phyloP scores from a whole-genome alignment of 2,113 vertebrate species.

The Oncorhynchus gorbuscha region DNA sequence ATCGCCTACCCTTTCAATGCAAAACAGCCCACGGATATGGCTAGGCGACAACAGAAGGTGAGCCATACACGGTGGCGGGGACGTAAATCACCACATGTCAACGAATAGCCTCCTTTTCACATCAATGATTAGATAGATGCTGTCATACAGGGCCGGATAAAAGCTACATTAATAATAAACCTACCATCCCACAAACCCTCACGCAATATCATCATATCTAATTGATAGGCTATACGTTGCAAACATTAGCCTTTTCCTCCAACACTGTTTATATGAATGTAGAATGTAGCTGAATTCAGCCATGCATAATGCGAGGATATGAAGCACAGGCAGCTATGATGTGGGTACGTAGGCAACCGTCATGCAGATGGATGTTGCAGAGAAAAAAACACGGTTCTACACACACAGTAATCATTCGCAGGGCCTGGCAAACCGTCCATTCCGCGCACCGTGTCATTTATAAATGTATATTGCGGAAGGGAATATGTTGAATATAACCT shows the following conservation, averaged over 20 bases:
- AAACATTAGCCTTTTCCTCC: too few species aligned
- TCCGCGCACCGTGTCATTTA: neutral
- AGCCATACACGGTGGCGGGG: conserved; percentile 40
- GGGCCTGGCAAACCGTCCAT: neutral
- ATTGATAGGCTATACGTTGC: neutral
- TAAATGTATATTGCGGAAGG: conserved; percentile 15
- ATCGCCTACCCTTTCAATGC: conserved; percentile 96
- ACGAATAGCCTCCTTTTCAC: conserved; percentile 44
- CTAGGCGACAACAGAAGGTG: conserved; percentile 98
- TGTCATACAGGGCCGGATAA: conserved; percentile 59
- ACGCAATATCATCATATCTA: neutral
- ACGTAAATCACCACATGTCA: conserved; percentile 54
- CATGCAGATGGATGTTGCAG: neutral
- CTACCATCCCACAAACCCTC: too few species aligned
- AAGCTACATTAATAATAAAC: too few species aligned
- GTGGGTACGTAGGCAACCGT: conserved; percentile 3
- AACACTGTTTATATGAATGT: too few species aligned
- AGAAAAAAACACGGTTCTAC: neutral
- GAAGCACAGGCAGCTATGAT: neutral
- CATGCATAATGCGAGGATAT: conserved; percentile 7
- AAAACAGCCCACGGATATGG: conserved; percentile 98
- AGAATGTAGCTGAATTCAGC: neutral
- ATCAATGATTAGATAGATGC: conserved; percentile 52
- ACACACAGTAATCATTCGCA: neutral
- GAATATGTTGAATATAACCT: conserved; percentile 3